Evolutionary conservation across 2,888 invertebrate species (phyloP).

Genomic region (Limenitis camilla): DNA sequence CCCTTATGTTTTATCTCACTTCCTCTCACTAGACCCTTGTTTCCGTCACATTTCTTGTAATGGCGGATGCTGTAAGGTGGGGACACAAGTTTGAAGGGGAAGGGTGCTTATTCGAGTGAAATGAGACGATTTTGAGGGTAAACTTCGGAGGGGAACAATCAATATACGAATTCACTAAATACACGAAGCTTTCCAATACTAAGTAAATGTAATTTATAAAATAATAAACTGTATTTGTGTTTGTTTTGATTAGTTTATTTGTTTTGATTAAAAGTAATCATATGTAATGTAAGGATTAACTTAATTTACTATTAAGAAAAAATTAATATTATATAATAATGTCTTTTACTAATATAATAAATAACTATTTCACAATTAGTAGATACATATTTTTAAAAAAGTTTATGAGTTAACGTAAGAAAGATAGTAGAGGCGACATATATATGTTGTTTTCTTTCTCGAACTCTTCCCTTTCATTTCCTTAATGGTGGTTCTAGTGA

Average conservation of each 20-base stretch:
- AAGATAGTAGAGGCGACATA: no score
- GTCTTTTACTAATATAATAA: no score
- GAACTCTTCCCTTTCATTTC: no score
- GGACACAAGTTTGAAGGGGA: conserved; percentile 47
- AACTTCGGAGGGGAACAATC: conserved; percentile 39
- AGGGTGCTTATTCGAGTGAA: conserved; percentile 48
- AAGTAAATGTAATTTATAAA: conserved; percentile 1
- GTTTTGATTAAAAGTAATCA: neutral
- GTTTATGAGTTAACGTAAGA: no score
- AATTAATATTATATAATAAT: neutral
- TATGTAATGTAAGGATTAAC: no score
- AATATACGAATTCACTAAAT: conserved; percentile 27
- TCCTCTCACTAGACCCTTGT: conserved; percentile 14
- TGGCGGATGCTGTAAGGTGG: conserved; percentile 63
- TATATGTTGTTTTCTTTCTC: no score
- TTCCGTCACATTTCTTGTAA: conserved; percentile 23
- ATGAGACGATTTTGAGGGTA: conserved; percentile 49
- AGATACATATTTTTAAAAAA: no score
- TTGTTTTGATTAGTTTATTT: neutral
- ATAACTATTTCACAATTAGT: no score
- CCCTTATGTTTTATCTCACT: conserved; percentile 34
- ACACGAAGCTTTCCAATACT: conserved; percentile 1
- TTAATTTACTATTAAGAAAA: no score
- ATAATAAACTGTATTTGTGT: neutral
- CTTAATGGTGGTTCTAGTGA: no score